These are phyloP conservation scores for Chymomyza procnemis DNA, from an alignment of 2,888 invertebrate genomes.

Conservation along the genomic window DNA sequence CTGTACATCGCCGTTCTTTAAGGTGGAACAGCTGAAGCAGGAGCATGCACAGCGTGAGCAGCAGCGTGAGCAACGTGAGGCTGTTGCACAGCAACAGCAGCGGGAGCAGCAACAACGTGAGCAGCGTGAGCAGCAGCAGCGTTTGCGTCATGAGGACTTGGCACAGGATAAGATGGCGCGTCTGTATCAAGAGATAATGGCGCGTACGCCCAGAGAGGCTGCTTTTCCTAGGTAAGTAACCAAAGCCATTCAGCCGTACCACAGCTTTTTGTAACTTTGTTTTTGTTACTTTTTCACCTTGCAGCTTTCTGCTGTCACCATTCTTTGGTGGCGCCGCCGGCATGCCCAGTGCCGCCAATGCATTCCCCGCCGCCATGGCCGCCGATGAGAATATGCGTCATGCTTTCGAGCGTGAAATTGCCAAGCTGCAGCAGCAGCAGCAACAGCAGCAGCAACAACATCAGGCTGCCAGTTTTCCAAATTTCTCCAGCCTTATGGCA, in stretches of 20 bases:
- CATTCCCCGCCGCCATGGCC: slow-evolving; percentile 70
- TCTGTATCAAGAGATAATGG: slow-evolving; percentile 96
- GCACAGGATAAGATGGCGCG: slow-evolving; percentile 97
- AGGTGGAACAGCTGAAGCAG: slow-evolving; percentile 82
- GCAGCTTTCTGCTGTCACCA: slow-evolving; percentile 89
- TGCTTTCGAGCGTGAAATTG: slow-evolving; percentile 93
- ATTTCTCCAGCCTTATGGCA: slow-evolving; percentile 84
- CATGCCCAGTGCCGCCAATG: slow-evolving; percentile 75
- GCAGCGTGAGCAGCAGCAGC: slow-evolving; percentile 77
- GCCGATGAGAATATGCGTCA: slow-evolving; percentile 93
- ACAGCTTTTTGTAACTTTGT: neutral
- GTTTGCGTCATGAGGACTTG: slow-evolving; percentile 82
- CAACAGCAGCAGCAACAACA: slow-evolving; percentile 40
- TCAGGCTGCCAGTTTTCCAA: slow-evolving; percentile 77
- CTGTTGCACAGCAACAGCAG: slow-evolving; percentile 46
- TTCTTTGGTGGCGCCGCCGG: slow-evolving; percentile 83
- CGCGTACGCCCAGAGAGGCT: slow-evolving; percentile 87
- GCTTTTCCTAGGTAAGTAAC: slow-evolving; percentile 89
- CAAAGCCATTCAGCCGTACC: too few species aligned
- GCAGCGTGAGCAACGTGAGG: slow-evolving; percentile 74
- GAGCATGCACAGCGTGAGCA: slow-evolving; percentile 50
- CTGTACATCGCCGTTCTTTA: slow-evolving; percentile 89
- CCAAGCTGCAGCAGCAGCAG: slow-evolving; percentile 86
- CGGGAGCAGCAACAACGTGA: slow-evolving; percentile 76
- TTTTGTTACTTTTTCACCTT: neutral